phyloP scores from a whole-genome alignment of 2,888 invertebrate species.

The Uloborus plumipes region DNA sequence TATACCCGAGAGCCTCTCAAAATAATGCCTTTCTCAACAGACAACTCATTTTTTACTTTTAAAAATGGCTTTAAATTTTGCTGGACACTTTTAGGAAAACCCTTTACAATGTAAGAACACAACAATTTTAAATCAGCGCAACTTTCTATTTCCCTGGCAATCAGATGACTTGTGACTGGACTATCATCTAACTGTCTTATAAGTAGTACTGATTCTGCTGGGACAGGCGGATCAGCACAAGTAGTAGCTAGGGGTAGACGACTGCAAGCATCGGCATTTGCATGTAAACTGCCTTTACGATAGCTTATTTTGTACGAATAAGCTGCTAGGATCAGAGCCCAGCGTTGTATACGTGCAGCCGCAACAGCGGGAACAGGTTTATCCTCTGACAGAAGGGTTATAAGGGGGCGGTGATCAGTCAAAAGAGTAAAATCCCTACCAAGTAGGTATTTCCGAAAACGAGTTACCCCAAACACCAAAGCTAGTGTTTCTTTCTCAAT shows the following conservation, averaged over 20 bases:
- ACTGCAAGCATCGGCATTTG: slow-evolving; percentile 70
- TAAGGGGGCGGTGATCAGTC: slow-evolving; percentile 72
- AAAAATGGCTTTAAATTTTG: background rate
- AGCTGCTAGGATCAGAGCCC: slow-evolving; percentile 69
- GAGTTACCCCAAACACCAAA: slow-evolving; percentile 70
- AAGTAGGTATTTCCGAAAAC: slow-evolving; percentile 71
- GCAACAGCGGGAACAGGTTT: slow-evolving; percentile 30
- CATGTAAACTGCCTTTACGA: slow-evolving; percentile 67
- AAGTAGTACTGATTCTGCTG: slow-evolving; percentile 17
- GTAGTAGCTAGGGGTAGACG: slow-evolving; percentile 57
- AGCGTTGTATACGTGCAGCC: slow-evolving; percentile 69
- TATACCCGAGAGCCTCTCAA: slow-evolving; percentile 66
- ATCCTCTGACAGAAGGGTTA: slow-evolving; percentile 12
- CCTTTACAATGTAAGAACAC: slow-evolving; percentile 2
- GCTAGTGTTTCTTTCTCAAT: slow-evolving; percentile 67
- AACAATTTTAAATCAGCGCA: background rate
- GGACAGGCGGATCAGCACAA: background rate
- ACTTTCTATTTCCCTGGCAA: slow-evolving; percentile 8
- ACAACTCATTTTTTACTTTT: slow-evolving; percentile 38
- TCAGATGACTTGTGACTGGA: background rate
- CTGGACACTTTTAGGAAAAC: slow-evolving; percentile 3
- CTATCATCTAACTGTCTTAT: slow-evolving; percentile 13
- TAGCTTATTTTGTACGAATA: slow-evolving; percentile 57
- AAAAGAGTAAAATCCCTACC: slow-evolving; percentile 71
- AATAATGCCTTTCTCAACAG: slow-evolving; percentile 66